Conservation (phyloP, 2,888 invertebrate species). For the Polia nebulosa region DNA sequence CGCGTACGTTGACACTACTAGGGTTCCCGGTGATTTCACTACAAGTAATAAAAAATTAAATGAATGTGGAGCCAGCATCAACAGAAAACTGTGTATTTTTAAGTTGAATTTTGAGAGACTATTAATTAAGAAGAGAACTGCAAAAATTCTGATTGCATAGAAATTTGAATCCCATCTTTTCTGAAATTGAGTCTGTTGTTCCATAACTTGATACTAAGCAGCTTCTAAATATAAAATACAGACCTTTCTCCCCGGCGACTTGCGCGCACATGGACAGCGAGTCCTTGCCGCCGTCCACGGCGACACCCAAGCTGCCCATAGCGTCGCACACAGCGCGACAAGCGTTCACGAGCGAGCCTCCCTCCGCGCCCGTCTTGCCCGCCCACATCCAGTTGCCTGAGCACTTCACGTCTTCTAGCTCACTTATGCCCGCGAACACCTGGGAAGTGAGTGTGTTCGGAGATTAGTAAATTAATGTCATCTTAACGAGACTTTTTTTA, state of each 20-base stretch:
- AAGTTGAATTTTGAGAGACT: neutral
- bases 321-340: slow-evolving; percentile 97
- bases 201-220: neutral
- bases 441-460: slow-evolving; percentile 55
- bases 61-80: neutral
- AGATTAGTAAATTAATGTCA: too few species aligned
- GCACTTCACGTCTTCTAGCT: slow-evolving; percentile 97
- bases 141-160: too few species aligned
- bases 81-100: neutral
- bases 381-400: slow-evolving; percentile 99
- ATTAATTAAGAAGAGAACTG: neutral
- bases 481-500: too few species aligned
- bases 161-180: neutral
- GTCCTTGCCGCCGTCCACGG: slow-evolving; percentile 99
- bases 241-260: slow-evolving; percentile 92
- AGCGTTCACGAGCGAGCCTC: slow-evolving; percentile 96
- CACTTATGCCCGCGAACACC: slow-evolving; percentile 93
- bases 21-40: slow-evolving; percentile 95
- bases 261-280: slow-evolving; percentile 99
- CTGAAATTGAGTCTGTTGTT: neutral
- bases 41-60: slow-evolving; percentile 60
- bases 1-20: slow-evolving; percentile 99
- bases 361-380: slow-evolving; percentile 98
- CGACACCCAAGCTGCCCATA: slow-evolving; percentile 95
- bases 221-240: too few species aligned